Conservation (phyloP, 2,113 vertebrate species). For the Nesogale talazaci region DNA sequence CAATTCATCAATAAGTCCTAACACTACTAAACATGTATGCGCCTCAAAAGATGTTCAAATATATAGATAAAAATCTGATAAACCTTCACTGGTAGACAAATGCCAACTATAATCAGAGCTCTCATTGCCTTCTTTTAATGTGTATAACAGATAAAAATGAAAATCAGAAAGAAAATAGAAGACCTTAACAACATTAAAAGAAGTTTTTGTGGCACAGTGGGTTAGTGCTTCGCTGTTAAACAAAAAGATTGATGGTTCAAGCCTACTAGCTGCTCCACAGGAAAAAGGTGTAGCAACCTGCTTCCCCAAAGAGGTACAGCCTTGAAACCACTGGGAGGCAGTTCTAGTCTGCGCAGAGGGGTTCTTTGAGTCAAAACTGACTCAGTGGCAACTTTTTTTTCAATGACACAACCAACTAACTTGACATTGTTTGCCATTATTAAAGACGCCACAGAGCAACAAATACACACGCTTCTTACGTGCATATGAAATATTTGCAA, state of each 20-base stretch:
- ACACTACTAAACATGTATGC: neutral
- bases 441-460: neutral
- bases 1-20: neutral
- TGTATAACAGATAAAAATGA: neutral
- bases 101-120: neutral
- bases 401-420: neutral
- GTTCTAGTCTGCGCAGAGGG: neutral
- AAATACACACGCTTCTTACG: neutral
- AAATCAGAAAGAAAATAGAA: neutral
- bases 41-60: neutral
- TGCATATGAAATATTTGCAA: neutral
- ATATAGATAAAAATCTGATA: conserved; percentile 37
- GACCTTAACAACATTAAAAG: no score
- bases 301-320: neutral
- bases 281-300: neutral
- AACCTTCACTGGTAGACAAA: neutral
- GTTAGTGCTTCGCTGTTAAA: neutral
- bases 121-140: neutral
- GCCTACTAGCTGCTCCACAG: neutral
- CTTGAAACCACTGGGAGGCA: neutral
- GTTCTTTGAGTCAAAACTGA: no score
- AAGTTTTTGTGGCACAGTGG: no score
- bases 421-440: neutral
- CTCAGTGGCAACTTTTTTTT: no score
- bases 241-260: neutral